Evolutionary conservation across 2,797 vertebrate species (phyloP).

Genomic region (Vireo griseus): DNA sequence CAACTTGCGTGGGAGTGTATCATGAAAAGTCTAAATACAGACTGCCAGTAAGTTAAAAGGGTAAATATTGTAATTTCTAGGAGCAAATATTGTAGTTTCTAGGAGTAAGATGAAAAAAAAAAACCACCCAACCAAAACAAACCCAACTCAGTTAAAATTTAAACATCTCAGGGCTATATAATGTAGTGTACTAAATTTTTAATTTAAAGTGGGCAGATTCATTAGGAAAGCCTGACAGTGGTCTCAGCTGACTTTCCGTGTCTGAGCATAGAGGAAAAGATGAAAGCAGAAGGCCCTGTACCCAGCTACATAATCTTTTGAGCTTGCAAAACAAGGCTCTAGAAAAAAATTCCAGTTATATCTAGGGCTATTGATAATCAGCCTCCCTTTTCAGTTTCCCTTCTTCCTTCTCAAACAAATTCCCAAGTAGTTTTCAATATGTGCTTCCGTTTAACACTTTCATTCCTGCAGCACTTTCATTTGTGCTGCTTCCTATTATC

Average conservation of each 20-base stretch:
- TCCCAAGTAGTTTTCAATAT: neutral
- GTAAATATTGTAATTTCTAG: slow-evolving; percentile 24
- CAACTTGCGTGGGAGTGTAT: neutral
- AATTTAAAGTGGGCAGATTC: slow-evolving; percentile 31
- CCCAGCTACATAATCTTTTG: neutral
- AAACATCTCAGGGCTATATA: slow-evolving; percentile 19
- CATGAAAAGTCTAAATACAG: neutral
- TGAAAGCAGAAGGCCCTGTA: neutral
- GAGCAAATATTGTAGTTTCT: slow-evolving; percentile 29
- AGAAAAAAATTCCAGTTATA: neutral
- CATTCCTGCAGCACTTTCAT: neutral
- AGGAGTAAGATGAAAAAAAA: neutral
- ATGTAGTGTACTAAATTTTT: slow-evolving; percentile 38
- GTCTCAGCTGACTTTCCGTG: neutral
- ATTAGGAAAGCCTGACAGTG: slow-evolving; percentile 5
- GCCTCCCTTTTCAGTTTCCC: neutral
- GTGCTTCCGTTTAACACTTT: neutral
- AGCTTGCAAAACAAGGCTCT: neutral
- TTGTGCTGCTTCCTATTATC: neutral
- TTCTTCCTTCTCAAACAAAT: neutral
- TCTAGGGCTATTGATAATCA: neutral
- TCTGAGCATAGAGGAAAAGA: neutral
- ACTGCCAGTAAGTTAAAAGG: neutral
- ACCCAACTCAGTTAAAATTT: slow-evolving; percentile 39
- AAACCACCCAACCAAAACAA: neutral